These are phyloP conservation scores for Agapornis roseicollis DNA, from an alignment of 2,113 vertebrate genomes.

Conservation along the genomic window DNA sequence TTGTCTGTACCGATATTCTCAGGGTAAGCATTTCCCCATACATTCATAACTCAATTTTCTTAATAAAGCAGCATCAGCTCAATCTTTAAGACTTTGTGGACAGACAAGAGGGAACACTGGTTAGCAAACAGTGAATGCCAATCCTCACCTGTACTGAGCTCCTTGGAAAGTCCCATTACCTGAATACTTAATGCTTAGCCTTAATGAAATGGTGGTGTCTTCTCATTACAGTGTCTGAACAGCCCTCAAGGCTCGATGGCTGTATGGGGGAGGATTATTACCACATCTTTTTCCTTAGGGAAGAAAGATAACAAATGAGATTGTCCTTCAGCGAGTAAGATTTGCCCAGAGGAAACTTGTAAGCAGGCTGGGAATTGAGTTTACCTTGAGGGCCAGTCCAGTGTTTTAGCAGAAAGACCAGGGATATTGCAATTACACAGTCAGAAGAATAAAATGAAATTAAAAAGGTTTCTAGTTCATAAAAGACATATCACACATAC, in stretches of 20 bases:
- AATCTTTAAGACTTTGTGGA: background rate
- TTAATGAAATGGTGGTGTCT: background rate
- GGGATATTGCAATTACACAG: background rate
- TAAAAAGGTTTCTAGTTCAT: background rate
- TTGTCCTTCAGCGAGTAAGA: background rate
- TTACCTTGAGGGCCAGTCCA: background rate
- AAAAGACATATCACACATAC: background rate
- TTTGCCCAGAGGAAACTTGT: background rate
- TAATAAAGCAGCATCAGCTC: background rate
- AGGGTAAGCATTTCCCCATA: background rate
- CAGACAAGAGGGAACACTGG: background rate
- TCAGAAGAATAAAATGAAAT: background rate
- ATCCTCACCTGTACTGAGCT: background rate
- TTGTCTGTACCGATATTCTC: background rate
- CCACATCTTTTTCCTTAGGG: background rate
- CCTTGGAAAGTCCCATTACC: accelerated
- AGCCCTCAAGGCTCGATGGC: background rate
- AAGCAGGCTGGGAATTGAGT: background rate
- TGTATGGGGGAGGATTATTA: background rate
- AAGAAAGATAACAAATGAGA: background rate
- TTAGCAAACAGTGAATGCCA: background rate
- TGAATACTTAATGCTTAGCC: background rate
- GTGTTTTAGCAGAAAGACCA: background rate
- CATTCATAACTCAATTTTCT: background rate
- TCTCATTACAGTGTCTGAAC: background rate